Base-by-base conservation (phyloP, 2,113 vertebrate genomes). In the Sialia sialis region DNA sequence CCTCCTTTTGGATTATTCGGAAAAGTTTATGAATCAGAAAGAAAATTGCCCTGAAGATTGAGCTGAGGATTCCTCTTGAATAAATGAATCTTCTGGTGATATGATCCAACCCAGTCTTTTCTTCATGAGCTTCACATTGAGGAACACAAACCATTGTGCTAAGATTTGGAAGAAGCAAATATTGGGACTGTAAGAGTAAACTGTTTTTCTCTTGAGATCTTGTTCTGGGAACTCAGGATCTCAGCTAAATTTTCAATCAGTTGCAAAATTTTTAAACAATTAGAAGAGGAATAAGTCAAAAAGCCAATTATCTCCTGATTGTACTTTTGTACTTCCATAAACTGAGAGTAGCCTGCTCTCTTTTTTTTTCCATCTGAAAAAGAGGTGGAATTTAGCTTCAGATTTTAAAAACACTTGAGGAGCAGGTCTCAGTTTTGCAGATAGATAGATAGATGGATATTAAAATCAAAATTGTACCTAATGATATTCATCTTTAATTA, bases 131-230 rank as follows among this genome's bases (percentile, higher is more conserved):
- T 72, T 90, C 16, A 20, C 7, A 39, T 21, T 72, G n/a, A 41
- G 16, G 32, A 55, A 74, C 30, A 27, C 9, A 27, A 58, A 72
- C 5, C 4, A 66, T 56, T 2, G 1, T 27, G 15, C 8, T 52
- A 55, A 49, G 49, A 68, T 72, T 90, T 68, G 85, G 44, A 25
- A 36, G 13, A 64, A 79, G 10, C 10, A 43, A 48, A 54, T 80
- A 18, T 49, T 26, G 16, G 10, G 7, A 38, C 2, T 0, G 0
- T 43, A 58, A 67, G 4, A 41, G 9, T 38, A 79, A 75, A 48
- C 17, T 34, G 4, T n/a, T 84, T 19, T 21, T 72, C 9, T 72
- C 60, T 64, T 72, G 26, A 67, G 16, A 29, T 72, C 25, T 39
- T 76, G 19, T 36, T 7, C 29, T 58, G 20, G 22, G 59, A 34